These are phyloP conservation scores for Channallabes apus DNA, from an alignment of 2,797 vertebrate genomes.

Conservation along the genomic window DNA sequence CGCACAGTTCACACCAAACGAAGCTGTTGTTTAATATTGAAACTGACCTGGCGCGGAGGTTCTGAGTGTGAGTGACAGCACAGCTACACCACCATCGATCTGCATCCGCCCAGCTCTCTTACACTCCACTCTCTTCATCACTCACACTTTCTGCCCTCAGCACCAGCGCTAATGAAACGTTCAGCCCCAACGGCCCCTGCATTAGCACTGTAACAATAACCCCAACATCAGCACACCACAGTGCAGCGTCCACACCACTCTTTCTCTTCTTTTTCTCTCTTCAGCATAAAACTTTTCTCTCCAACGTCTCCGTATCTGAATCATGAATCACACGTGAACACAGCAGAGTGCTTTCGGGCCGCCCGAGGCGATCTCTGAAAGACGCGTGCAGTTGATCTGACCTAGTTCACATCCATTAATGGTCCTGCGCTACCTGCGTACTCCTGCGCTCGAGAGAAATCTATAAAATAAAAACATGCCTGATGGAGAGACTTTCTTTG, in stretches of 20 bases:
- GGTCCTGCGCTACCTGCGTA: conserved; percentile 21
- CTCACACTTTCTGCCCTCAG: not conserved
- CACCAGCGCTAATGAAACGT: not conserved
- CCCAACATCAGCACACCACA: not conserved
- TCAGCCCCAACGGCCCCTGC: not conserved
- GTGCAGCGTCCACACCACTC: not conserved
- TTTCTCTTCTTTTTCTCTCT: not conserved
- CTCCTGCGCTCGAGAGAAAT: not conserved
- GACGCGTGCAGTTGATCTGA: conserved; percentile 10
- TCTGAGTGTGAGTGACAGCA: not conserved
- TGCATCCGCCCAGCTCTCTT: conserved; percentile 27
- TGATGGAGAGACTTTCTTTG: conserved; percentile 28
- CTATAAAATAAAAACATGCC: conserved; percentile 14
- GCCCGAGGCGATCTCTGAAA: conserved; percentile 10
- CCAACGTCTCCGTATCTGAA: conserved; percentile 29
- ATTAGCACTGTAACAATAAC: not conserved
- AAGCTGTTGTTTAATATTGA: not conserved
- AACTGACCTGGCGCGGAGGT: not conserved
- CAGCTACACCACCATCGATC: conserved; percentile 26
- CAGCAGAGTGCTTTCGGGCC: conserved; percentile 11
- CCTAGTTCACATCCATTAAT: conserved; percentile 43
- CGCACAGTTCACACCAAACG: too few relatives aligned
- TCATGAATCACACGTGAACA: conserved; percentile 51
- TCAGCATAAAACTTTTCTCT: not conserved
- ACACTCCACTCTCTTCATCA: not conserved